A percentile compares a stretch with the other conserved stretches of the same genome.
phyloP scores from a whole-genome alignment of 2,113 vertebrate species.

The Carassius gibelio region DNA sequence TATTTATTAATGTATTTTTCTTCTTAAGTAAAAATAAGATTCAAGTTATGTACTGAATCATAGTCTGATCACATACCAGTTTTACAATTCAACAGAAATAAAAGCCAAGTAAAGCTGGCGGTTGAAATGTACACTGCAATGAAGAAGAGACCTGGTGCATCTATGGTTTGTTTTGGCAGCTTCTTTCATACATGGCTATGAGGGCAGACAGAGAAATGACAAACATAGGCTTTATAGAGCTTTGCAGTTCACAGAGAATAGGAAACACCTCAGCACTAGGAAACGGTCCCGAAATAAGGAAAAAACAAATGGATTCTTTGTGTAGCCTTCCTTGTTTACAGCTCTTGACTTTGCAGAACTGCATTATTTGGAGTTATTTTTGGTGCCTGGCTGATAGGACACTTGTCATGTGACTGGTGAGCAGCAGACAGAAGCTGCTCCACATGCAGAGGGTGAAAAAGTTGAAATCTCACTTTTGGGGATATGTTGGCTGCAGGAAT shows the following conservation, averaged over 20 bases:
- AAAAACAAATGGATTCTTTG: conserved; percentile 53
- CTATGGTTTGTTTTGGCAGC: conserved; percentile 10
- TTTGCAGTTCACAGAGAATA: conserved; percentile 27
- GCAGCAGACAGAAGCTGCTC: background rate
- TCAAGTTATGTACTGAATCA: background rate
- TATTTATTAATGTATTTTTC: too few species aligned
- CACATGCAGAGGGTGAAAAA: conserved; percentile 2
- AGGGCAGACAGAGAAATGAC: conserved; percentile 7
- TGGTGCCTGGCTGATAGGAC: background rate
- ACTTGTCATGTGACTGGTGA: background rate
- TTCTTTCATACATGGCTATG: conserved; percentile 48
- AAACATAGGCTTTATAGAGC: conserved; percentile 43
- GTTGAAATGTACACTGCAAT: background rate
- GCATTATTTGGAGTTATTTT: conserved; percentile 43
- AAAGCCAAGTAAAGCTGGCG: background rate
- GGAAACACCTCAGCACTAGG: conserved; percentile 49
- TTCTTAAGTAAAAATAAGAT: too few species aligned
- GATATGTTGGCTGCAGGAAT: background rate
- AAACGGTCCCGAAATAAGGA: conserved; percentile 41
- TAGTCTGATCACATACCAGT: background rate
- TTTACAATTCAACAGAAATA: background rate
- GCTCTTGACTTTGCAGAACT: conserved; percentile 35
- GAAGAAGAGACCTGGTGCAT: conserved; percentile 11
- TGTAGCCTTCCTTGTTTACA: conserved; percentile 54
- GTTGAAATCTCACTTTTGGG: background rate